These are phyloP conservation scores for Luidia sarsii DNA, from an alignment of 53 echinoderm and acorn worm genomes.

Conservation along the genomic window DNA sequence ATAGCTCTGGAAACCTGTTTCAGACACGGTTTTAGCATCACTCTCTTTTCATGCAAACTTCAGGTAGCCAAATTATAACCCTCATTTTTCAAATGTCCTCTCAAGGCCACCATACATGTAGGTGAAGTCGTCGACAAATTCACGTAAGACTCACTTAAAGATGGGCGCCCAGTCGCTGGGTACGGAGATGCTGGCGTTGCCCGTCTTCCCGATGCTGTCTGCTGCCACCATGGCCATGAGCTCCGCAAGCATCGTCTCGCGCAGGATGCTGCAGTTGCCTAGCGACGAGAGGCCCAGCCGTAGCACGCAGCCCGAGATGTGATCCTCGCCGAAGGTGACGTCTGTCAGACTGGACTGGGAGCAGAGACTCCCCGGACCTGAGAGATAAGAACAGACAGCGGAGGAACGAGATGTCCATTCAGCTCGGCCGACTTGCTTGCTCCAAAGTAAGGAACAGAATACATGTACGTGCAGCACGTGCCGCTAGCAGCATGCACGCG, in stretches of 20 bases:
- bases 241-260: conserved; percentile 54
- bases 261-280: conserved; percentile 77
- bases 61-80: too few species aligned
- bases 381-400: not conserved
- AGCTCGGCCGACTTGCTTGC: too few species aligned
- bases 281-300: conserved; percentile 78
- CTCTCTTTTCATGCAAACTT: too few species aligned
- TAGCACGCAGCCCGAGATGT: conserved; percentile 83
- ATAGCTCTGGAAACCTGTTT: too few species aligned
- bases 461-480: too few species aligned
- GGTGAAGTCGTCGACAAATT: too few species aligned
- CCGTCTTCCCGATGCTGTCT: conserved; percentile 82
- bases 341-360: conserved; percentile 57
- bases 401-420: too few species aligned
- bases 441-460: too few species aligned
- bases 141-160: conserved; percentile 90
- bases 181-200: conserved; percentile 52
- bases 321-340: conserved; percentile 81
- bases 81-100: too few species aligned
- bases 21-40: too few species aligned
- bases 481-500: too few species aligned
- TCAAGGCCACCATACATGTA: too few species aligned
- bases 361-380: conserved; percentile 87
- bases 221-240: conserved; percentile 63
- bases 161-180: conserved; percentile 78